phyloP scores from a whole-genome alignment of 2,797 vertebrate species.

The Anguilla megastoma region DNA sequence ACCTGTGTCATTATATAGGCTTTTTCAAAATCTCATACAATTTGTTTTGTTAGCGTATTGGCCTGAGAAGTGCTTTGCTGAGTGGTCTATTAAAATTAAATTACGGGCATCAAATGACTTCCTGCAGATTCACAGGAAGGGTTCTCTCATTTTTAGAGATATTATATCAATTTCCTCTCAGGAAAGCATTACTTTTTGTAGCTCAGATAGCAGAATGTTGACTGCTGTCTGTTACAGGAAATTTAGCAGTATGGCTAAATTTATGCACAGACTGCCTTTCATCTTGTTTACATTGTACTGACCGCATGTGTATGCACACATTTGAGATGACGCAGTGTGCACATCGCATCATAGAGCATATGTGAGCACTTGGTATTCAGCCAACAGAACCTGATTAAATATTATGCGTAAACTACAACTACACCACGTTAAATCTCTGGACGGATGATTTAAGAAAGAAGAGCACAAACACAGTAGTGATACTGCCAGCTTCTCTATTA shows the following conservation, averaged over 20 bases:
- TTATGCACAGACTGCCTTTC: neutral
- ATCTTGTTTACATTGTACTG: neutral
- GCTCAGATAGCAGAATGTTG: neutral
- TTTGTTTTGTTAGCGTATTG: neutral
- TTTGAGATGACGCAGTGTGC: neutral
- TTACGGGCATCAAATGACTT: neutral
- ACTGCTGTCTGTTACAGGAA: neutral
- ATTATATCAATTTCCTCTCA: neutral
- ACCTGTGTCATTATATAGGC: neutral
- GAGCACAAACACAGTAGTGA: neutral
- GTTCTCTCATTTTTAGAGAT: neutral
- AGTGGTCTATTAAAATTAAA: conserved; percentile 1
- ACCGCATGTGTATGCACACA: neutral
- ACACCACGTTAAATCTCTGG: neutral
- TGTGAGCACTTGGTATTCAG: conserved; percentile 12
- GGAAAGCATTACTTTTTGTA: neutral
- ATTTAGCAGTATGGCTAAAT: neutral
- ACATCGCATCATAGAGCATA: neutral
- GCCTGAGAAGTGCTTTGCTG: conserved; percentile 3
- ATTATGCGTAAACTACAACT: neutral
- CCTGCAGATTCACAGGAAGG: neutral
- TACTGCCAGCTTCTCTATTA: neutral
- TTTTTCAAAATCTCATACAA: neutral
- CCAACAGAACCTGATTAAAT: neutral
- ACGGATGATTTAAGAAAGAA: neutral